Evolutionary conservation across 2,113 vertebrate genomes (phyloP), one percentile per base, ranked within the genome.

Genomic region (Ictidomys tridecemlineatus): DNA sequence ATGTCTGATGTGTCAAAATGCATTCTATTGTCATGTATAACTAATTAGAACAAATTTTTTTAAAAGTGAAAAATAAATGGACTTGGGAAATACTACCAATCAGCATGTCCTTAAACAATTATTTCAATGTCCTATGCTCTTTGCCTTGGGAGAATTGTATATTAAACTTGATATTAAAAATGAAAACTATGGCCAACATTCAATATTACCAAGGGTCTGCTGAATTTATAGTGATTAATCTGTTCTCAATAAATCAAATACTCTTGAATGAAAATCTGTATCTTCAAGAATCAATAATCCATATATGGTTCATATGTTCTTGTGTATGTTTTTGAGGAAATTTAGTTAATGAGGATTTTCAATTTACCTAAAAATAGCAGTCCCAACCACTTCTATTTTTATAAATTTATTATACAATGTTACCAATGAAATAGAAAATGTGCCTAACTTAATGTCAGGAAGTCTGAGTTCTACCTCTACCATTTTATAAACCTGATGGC

Each of bases 281-380:
- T 42, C 17, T 85, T 88, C 82, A 87, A 77, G 24, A 63, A 89
- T 63, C 42, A 90, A 86, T n/a, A n/a, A n/a, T 61, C 9, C 0
- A 72, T 24, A 28, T 32, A 32, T 51, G 22, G 20, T 76, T 87
- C 30, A 5, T 65, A 56, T 39, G 18, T 82, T 65, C 45, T 74
- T 88, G 14, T 56, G 10, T 28, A 88, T 12, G 20, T 89, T 89
- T 85, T 73, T 93, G 45, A 86, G 39, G 14, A 3, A 37, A 74
- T 63, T 96, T 90, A 65, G 13, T 37, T 79, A 85, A 70, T 39
- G 30, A 85, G 42, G 73, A 87, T 61, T 65, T 91, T 89, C 48
- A 94, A 32, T 53, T 93, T 73, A 79, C 37, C 45, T 76, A 97
- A 76, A 89, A 0, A 67, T 0, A 95, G 2, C 22, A 95, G 89